A percentile compares a stretch with the other conserved stretches of the same genome.
Evolutionary conservation across 2,797 vertebrate species (phyloP).

Genomic region (Rhinella marina): DNA sequence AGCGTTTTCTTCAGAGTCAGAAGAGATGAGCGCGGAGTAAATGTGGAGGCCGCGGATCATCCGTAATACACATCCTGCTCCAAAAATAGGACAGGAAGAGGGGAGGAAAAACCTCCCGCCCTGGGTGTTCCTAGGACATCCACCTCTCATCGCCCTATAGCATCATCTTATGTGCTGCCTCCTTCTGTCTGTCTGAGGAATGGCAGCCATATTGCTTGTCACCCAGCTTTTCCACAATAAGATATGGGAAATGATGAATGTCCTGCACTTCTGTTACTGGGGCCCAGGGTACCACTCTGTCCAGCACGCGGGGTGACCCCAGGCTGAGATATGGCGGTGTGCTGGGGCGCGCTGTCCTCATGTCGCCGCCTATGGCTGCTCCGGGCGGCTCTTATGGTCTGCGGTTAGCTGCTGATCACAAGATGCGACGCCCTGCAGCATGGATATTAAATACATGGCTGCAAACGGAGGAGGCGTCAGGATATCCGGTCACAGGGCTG

Average conservation of each 20-base stretch:
- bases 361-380: neutral
- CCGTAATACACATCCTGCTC: conserved; percentile 65
- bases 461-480: neutral
- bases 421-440: conserved; percentile 1
- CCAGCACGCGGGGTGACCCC: neutral
- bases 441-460: neutral
- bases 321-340: neutral
- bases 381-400: neutral
- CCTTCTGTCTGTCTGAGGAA: neutral
- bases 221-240: neutral
- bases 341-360: neutral
- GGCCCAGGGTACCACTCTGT: neutral
- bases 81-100: conserved; percentile 65
- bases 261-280: too few species aligned
- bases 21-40: conserved; percentile 15
- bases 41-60: neutral
- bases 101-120: conserved; percentile 61
- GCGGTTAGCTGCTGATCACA: conserved; percentile 31
- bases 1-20: neutral
- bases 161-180: neutral
- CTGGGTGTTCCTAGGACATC: conserved; percentile 63
- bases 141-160: neutral
- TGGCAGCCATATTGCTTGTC: neutral
- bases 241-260: too few species aligned
- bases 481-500: neutral